Conservation (phyloP, 2,797 vertebrate species). For the Eulemur coronatus region DNA sequence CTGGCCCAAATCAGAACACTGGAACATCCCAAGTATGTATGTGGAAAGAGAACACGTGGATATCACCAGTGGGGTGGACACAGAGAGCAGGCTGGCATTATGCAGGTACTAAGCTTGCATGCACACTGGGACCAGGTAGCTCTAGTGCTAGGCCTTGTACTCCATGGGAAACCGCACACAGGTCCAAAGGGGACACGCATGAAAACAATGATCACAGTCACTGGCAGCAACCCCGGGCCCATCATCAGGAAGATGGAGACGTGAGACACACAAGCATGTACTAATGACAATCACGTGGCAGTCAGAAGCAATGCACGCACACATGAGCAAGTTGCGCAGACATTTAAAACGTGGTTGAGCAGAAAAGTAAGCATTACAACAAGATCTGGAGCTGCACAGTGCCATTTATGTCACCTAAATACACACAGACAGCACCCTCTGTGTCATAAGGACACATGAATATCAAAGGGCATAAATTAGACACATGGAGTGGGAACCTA, state of each 20-base stretch:
- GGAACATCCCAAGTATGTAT: background rate
- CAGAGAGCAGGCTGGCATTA: background rate
- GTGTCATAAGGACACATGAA: background rate
- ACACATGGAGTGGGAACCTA: background rate
- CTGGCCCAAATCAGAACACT: background rate
- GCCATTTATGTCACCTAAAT: background rate
- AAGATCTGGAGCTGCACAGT: background rate
- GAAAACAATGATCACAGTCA: background rate
- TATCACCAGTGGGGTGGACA: background rate
- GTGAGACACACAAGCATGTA: background rate
- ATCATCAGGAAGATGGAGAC: background rate
- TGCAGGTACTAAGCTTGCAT: background rate
- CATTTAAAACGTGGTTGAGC: background rate
- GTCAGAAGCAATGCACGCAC: background rate
- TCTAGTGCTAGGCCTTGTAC: background rate
- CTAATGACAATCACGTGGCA: background rate
- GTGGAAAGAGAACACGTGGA: background rate
- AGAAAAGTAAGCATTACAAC: background rate
- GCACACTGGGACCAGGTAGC: background rate
- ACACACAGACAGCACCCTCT: background rate
- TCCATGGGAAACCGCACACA: background rate
- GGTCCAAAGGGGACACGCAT: background rate
- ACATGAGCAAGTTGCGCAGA: background rate
- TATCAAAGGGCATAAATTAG: background rate
- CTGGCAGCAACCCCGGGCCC: background rate